These are phyloP conservation scores for Actias luna DNA, from an alignment of 2,888 invertebrate genomes.

Conservation along the genomic window DNA sequence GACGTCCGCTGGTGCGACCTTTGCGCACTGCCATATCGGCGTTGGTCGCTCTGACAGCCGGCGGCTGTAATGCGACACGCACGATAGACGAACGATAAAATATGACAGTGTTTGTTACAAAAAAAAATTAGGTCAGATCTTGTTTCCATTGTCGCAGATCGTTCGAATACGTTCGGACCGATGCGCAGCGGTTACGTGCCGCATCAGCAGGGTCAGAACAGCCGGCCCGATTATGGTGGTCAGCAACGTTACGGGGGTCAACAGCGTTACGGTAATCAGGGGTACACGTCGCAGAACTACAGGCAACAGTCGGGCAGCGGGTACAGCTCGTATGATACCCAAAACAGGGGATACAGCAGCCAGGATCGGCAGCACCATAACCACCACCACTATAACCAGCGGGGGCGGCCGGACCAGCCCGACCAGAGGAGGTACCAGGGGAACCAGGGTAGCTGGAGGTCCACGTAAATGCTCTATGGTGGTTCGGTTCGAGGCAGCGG, in stretches of 20 bases:
- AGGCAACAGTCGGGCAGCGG: slow-evolving; percentile 26
- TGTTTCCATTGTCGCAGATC: slow-evolving; percentile 63
- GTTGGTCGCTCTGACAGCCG: no score
- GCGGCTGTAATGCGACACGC: no score
- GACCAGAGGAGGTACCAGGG: slow-evolving; percentile 26
- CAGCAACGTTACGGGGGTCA: slow-evolving; percentile 25
- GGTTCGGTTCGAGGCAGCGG: not conserved
- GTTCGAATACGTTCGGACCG: slow-evolving; percentile 64
- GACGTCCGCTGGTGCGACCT: no score
- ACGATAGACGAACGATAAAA: no score
- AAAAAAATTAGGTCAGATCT: no score
- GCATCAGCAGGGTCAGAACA: slow-evolving; percentile 32
- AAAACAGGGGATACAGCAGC: slow-evolving; percentile 20
- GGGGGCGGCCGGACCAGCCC: slow-evolving; percentile 24
- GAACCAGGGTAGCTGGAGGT: slow-evolving; percentile 24
- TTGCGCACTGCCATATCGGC: no score
- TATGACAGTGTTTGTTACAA: no score
- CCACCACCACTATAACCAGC: slow-evolving; percentile 25
- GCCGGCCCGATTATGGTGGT: slow-evolving; percentile 32
- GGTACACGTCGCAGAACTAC: slow-evolving; percentile 18
- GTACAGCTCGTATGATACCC: not conserved
- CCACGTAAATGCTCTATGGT: not conserved
- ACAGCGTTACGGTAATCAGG: slow-evolving; percentile 27
- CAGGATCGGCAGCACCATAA: slow-evolving; percentile 22
- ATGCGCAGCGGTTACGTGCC: slow-evolving; percentile 63